Evolutionary conservation across 2,888 invertebrate genomes (phyloP).

Genomic region (Limnephilus rhombicus): DNA sequence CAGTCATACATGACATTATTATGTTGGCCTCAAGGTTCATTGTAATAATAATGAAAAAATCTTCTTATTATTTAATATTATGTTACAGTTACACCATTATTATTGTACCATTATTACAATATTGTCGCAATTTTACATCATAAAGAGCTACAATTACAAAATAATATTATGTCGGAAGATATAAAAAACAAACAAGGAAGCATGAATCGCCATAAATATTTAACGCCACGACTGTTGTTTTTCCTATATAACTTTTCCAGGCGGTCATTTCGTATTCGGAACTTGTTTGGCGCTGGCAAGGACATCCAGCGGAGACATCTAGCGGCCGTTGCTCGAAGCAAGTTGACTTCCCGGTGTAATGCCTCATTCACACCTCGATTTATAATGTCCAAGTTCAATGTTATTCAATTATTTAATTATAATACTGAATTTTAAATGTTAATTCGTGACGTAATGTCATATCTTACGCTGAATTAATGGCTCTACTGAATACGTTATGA

Average conservation of each 20-base stretch:
- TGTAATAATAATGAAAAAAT: no score
- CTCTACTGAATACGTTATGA: not conserved
- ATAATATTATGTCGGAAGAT: not conserved
- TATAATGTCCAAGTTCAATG: conserved; percentile 2
- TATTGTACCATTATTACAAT: not conserved
- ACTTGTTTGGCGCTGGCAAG: conserved; percentile 54
- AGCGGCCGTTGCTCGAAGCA: conserved; percentile 37
- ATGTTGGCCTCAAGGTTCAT: no score
- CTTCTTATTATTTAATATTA: not conserved
- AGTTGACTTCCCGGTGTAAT: conserved; percentile 48
- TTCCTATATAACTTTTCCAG: conserved; percentile 47
- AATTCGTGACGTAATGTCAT: not conserved
- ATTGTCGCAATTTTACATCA: not conserved
- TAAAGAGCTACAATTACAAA: not conserved
- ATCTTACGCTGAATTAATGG: not conserved
- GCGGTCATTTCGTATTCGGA: conserved; percentile 50
- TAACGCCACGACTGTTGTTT: conserved; percentile 51
- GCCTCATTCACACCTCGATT: not conserved
- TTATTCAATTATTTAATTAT: not conserved
- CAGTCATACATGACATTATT: no score
- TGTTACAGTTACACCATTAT: no score
- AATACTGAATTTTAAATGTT: conserved; percentile 14
- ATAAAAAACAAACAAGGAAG: conserved; percentile 55
- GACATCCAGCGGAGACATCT: conserved; percentile 56
- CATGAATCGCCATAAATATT: conserved; percentile 49